Percentiles rank a stretch among this genome's conserved stretches.
Evolutionary conservation across 2,797 vertebrate species (phyloP).

Genomic region (Brachyrhaphis roseni): DNA sequence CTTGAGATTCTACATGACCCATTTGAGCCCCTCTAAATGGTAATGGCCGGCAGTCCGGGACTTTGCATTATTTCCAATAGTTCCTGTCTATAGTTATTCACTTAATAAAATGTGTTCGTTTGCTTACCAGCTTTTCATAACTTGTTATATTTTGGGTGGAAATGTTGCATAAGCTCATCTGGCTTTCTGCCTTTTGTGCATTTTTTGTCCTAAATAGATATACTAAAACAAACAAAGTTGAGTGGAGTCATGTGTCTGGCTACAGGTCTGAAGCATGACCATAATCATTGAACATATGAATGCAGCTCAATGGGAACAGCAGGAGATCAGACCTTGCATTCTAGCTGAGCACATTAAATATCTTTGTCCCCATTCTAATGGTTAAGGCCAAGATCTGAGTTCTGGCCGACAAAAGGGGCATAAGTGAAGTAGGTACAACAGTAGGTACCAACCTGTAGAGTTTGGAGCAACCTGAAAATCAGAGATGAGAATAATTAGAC

Average conservation of each 20-base stretch:
- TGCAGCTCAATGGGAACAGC: constrained; percentile 33
- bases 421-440: constrained; percentile 46
- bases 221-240: background rate
- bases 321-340: constrained; percentile 17
- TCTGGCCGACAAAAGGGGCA: constrained; percentile 59
- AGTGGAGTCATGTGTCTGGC: background rate
- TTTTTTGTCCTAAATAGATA: background rate
- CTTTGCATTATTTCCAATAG: background rate
- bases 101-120: background rate
- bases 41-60: background rate
- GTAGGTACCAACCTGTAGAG: constrained; percentile 64
- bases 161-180: background rate
- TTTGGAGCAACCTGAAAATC: constrained; percentile 39
- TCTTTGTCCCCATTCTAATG: constrained; percentile 63
- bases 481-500: constrained; percentile 57
- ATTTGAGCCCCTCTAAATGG: background rate
- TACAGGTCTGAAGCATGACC: constrained; percentile 66
- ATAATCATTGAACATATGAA: constrained; percentile 40
- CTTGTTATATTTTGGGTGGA: background rate
- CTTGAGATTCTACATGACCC: background rate
- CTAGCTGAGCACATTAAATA: constrained; percentile 67
- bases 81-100: background rate
- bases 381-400: constrained; percentile 65
- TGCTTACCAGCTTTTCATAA: background rate
- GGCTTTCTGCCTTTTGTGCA: background rate